Evolutionary conservation across 2,113 vertebrate species (phyloP), one percentile per base, ranked within the genome.

Genomic region (Peromyscus maniculatus): DNA sequence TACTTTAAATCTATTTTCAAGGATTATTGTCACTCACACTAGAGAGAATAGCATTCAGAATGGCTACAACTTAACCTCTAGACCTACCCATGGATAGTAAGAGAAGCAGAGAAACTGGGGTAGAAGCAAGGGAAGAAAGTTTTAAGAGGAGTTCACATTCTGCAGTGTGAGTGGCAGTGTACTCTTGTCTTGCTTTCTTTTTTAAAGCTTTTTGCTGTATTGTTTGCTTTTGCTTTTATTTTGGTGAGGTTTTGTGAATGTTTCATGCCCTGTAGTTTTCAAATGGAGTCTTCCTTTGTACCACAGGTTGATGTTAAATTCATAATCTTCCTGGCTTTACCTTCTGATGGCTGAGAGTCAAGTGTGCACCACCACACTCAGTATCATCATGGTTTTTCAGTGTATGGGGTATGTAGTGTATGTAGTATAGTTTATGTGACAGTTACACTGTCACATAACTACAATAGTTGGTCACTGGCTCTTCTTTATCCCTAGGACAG

Each of bases 101-200:
- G 43, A 26, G 43, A 55, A 75, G 64, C 26, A 66, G 43, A 0
- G 13, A 1, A 36, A 6, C 1, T 5, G 6, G 43, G 19, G 3
- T 64, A 10, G 7, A 69, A 79, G 13, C 4, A 75, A 75, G 39
- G 21, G 71, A 80, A 59, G 28, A 46, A 7, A 1, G 21, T 15
- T 43, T 39, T 57, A 22, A 31, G 13, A 28, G 59, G 89, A 46
- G 19, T 79, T 64, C 69, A 36, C 33, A n/a, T 28, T 49, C 0
- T 13, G 16, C 8, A 89, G 21, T 9, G 0, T 19, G 7, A n/a
- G 7, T 3, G 17, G 15, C 1, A 36, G 5, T 31, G 21, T 0
- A 26, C 4, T 28, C 39, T 62, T 59, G 7, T 7, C 16, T 71
- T 33, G 46, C 0, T 69, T 87, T 49, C 4, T 13, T 7, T 71